Percentiles rank a stretch among this genome's conserved stretches.
Evolutionary conservation across 2,888 invertebrate species (phyloP).

Genomic region (Deladenus siricidicola): DNA sequence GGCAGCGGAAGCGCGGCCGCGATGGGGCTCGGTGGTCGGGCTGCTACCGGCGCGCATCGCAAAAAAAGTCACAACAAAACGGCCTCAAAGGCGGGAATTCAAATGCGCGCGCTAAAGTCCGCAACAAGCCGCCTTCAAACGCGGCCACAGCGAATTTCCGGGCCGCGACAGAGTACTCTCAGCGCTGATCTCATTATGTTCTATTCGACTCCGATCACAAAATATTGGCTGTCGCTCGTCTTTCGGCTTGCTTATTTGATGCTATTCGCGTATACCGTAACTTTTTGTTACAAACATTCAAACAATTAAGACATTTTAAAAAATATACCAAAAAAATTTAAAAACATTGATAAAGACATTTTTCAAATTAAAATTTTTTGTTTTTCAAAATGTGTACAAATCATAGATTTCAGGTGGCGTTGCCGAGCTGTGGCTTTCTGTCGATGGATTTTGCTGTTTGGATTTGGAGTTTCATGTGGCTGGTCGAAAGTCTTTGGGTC

Average conservation of each 20-base stretch:
- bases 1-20: not conserved
- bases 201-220: slow-evolving; percentile 56
- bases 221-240: slow-evolving; percentile 56
- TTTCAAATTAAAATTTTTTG: no score
- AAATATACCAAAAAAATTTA: no score
- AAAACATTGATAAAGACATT: no score
- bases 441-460: slow-evolving; percentile 53
- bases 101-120: no score
- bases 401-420: slow-evolving; percentile 8
- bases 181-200: no score
- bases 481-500: slow-evolving; percentile 41
- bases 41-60: not conserved
- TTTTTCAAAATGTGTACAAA: no score
- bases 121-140: no score
- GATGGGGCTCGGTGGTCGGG: not conserved
- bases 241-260: slow-evolving; percentile 43
- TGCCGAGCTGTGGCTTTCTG: slow-evolving; percentile 14
- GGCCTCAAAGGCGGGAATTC: not conserved
- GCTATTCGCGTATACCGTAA: slow-evolving; percentile 40
- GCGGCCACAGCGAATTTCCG: no score
- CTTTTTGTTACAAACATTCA: not conserved
- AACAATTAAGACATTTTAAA: no score
- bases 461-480: slow-evolving; percentile 50
- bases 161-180: no score
- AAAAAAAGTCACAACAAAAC: not conserved